Base-by-base conservation (phyloP, 2,888 invertebrate genomes). In the Leptogaster cylindrica region DNA sequence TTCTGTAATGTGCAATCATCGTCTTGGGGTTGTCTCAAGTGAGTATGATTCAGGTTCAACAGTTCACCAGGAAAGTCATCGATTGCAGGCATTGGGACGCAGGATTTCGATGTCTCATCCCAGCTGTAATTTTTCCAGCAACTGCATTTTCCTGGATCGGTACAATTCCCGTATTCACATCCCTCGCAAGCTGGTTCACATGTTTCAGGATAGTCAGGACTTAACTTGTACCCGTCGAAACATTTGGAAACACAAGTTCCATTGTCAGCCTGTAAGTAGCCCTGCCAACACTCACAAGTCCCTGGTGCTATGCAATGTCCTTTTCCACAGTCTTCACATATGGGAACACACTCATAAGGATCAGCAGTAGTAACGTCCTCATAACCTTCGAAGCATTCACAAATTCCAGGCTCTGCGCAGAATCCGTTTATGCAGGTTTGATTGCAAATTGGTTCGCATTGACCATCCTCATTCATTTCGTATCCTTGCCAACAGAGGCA, bases 141-240 rank as follows among this genome's bases (percentile, higher is more conserved):
- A 36, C 76, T 73, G 55, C 80, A 80, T 2, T 74, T 73, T 0
- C 74, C 75, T 1, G 81, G 78, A 0, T 70, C 28, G 0, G 89
- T 85, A 73, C 92, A 92, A 16, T 84, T 82, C 0, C 90, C 91
- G 74, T 91, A 91, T 6, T 83, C 82, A 72, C 92, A 92, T n/a
- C 84, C 84, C 0, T 85, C 82, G 73, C 91, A 91, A 70, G 85
- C 79, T 7, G 73, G 70, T 7, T 20, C 16, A 50, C 70, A 71
- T 25, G 33, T 27, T 3, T 39, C 64, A 76, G 70, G 2, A 23
- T 75, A 76, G 18, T 76, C 74, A 3, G 55, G 20, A 51, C 12
- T 76, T 31, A 74, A 77, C 28, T 72, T 72, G 68, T 77, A 81
- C 2, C 82, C 82, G 16, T 74, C 72, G 3, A 76, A 74, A 65